These are phyloP conservation scores for Raphicerus campestris DNA, from an alignment of 2,113 vertebrate genomes.

Conservation along the genomic window DNA sequence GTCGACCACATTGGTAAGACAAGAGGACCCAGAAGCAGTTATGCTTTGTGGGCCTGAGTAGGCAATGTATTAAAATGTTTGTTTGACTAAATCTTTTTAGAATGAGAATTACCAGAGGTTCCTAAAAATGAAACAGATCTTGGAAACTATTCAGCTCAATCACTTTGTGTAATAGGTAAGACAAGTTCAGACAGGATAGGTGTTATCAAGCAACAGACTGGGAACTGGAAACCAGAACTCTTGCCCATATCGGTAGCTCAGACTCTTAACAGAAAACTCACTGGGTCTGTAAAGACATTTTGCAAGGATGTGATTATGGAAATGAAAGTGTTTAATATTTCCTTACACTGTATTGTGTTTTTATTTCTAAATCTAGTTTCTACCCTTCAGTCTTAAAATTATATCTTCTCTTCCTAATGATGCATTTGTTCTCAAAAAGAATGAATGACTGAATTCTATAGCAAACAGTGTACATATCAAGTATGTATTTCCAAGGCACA, in stretches of 20 bases:
- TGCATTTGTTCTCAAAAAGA: conserved; percentile 10
- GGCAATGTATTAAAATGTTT: neutral
- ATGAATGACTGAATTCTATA: neutral
- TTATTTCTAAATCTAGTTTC: conserved; percentile 20
- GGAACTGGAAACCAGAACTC: neutral
- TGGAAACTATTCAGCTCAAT: neutral
- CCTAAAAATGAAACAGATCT: neutral
- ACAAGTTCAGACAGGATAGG: neutral
- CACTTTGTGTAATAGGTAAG: neutral
- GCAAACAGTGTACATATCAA: neutral
- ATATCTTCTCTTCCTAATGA: neutral
- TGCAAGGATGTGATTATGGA: neutral
- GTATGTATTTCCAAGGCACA: neutral
- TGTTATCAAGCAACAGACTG: neutral
- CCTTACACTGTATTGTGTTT: neutral
- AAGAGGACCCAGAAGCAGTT: neutral
- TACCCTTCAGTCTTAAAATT: neutral
- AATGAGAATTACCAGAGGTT: neutral
- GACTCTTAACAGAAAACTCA: neutral
- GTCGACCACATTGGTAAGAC: conserved; percentile 58
- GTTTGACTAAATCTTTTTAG: neutral
- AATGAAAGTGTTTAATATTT: neutral
- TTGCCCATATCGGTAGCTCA: neutral
- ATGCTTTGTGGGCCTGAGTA: neutral
- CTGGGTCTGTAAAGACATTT: neutral